Base-by-base conservation (phyloP, 2,797 vertebrate genomes). In the Erpetoichthys calabaricus region DNA sequence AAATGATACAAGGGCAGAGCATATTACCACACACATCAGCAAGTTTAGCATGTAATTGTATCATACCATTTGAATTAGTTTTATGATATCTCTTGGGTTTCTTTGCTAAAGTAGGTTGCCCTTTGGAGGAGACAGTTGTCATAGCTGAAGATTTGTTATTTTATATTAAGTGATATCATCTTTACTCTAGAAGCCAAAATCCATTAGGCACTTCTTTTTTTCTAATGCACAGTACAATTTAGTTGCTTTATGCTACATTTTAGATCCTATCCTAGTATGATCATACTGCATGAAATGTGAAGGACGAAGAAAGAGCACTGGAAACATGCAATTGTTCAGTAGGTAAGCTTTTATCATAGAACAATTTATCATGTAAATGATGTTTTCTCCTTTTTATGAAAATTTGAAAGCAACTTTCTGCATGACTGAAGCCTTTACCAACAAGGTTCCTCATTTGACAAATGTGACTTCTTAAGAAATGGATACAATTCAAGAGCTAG, bases 321-420 rank as follows among this genome's bases (percentile, higher is more conserved):
- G 71, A 80, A 80, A 73, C 75, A 78, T 77, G 70, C 78, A 78
- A 65, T 80, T 73, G 71, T 66, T 64, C 73, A 83, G 76, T 77
- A 80, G 71, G 75, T 79, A 75, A 79, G 81, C 84, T 81, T 76
- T 70, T 76, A 73, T 80, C 76, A 76, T 59, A 51, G 56, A 79
- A 71, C 72, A 80, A 85, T 86, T 82, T 79, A 75, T 86, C 81
- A 83, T 81, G 74, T 78, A 84, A 83, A 86, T 78, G 70, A 70
- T 69, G 68, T 66, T 67, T 52, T 60, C 67, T 74, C 74, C 78
- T 73, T 77, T 79, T 79, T 75, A 83, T 79, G 75, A 71, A 82
- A 79, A 85, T 80, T 68, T 77, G 65, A 75, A 81, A 85, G 78
- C 69, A 77, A 73, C 73, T 82, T 83, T 84, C 74, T 80, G 67